These are phyloP conservation scores for Pachyuromys duprasi DNA, from an alignment of 2,797 vertebrate species.

Conservation along the genomic window DNA sequence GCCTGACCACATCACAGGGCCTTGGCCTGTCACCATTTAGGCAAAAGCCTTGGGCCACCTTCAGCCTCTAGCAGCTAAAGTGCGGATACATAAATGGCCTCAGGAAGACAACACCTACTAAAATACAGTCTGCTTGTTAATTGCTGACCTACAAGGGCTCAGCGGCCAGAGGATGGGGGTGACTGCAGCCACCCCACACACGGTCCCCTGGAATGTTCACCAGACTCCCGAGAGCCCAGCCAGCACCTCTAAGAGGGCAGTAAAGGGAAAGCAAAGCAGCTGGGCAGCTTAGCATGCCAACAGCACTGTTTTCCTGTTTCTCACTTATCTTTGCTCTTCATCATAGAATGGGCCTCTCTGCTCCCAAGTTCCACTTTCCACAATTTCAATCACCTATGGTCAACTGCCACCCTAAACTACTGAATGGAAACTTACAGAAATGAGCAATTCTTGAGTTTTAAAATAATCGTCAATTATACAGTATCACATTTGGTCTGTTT, in stretches of 20 bases:
- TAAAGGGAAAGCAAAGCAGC: too few species aligned
- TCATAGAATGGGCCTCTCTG: accelerated
- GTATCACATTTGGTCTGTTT: background rate
- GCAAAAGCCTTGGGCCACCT: background rate
- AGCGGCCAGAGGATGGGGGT: background rate
- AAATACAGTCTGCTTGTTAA: background rate
- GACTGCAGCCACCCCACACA: too few species aligned
- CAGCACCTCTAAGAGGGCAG: background rate
- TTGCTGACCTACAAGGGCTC: background rate
- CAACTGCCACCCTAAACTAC: background rate
- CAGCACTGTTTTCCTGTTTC: background rate
- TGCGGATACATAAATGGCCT: background rate
- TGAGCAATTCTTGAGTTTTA: background rate
- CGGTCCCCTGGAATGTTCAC: background rate
- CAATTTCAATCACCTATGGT: background rate
- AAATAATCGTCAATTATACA: background rate
- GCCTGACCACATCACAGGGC: background rate
- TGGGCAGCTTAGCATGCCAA: accelerated
- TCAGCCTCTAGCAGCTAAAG: too few species aligned
- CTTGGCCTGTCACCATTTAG: background rate
- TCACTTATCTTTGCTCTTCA: background rate
- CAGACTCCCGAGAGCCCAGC: background rate
- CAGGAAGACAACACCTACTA: background rate
- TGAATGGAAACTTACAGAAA: background rate
- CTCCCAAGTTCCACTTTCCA: background rate